phyloP scores from a whole-genome alignment of 2,888 invertebrate species.

The Syritta pipiens region DNA sequence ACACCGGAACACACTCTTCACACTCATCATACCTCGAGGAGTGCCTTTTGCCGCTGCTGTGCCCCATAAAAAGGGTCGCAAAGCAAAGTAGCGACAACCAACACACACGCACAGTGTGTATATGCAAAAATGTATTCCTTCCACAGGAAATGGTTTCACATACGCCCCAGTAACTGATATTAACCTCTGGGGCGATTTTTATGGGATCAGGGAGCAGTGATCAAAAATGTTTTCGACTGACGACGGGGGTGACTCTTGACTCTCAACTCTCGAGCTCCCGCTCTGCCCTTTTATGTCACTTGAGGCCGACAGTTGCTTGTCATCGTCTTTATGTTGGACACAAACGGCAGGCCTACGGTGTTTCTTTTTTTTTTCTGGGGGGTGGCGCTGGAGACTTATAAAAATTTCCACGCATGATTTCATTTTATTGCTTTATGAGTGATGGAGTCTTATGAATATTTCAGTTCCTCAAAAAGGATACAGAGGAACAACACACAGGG shows the following conservation, averaged over 20 bases:
- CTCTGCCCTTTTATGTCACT: constrained; percentile 40
- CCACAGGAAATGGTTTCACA: constrained; percentile 47
- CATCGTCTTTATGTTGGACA: constrained; percentile 34
- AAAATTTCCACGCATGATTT: constrained; percentile 79
- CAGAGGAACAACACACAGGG: too few species aligned
- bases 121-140: constrained; percentile 34
- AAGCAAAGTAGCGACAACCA: constrained; percentile 17
- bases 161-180: constrained; percentile 64
- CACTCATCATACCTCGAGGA: constrained; percentile 20
- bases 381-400: constrained; percentile 72
- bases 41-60: neutral
- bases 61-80: neutral
- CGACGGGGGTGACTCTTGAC: neutral
- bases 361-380: too few species aligned
- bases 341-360: constrained; percentile 25
- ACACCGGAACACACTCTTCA: constrained; percentile 35
- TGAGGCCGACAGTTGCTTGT: constrained; percentile 18
- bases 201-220: constrained; percentile 26
- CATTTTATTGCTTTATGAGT: constrained; percentile 78
- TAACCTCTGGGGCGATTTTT: constrained; percentile 65
- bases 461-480: constrained; percentile 53
- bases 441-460: constrained; percentile 71
- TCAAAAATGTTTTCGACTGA: constrained; percentile 44
- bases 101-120: constrained; percentile 26
- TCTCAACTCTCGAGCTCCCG: neutral